Evolutionary conservation across 2,113 vertebrate genomes (phyloP), one percentile per base, ranked within the genome.

Genomic region (Dasypus novemcinctus): DNA sequence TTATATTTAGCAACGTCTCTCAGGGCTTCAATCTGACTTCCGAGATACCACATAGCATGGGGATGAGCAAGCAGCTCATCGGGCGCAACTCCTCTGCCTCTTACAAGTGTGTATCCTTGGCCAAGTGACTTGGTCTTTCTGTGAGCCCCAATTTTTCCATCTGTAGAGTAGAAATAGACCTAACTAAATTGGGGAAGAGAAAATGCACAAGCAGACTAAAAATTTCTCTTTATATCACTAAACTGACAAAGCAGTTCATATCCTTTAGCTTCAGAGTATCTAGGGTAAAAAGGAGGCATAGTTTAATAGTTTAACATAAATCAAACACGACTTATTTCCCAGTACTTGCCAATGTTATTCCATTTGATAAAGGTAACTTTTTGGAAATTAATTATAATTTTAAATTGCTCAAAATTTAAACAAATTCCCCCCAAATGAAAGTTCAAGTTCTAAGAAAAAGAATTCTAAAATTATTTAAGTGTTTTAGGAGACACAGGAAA

Each of bases 401-500:
- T 82, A 90, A 78, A 49, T 79, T 11, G 49, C 54, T 54, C 74
- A 83, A 36, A 87, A 78, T 87, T 86, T 61, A 85, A 95, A 52
- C n/a, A 68, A 82, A 82, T 46, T 85, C 20, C 27, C 82, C 59
- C 38, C 52, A 76, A 93, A 97, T 63, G 11, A 92, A 92, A 90
- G 29, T 74, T 74, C 64, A 94, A 78, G 63, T 46, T 71, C 66
- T 0, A 66, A 66, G 59, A 86, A 95, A 82, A 94, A 76, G 31
- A 88, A 91, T 29, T 75, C 63, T 74, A 71, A 79, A 88, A 52
- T 76, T 46, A 92, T 66, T 63, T 59, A 82, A 63, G 36, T 78
- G 83, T 88, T 93, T 92, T 46, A 93, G 20, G 52, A 90, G 36
- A 61, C 54, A 81, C 18, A 63, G 18, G 54, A 87, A 95, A 95